These are phyloP conservation scores for Charina bottae DNA, from an alignment of 2,113 vertebrate genomes.

Conservation along the genomic window DNA sequence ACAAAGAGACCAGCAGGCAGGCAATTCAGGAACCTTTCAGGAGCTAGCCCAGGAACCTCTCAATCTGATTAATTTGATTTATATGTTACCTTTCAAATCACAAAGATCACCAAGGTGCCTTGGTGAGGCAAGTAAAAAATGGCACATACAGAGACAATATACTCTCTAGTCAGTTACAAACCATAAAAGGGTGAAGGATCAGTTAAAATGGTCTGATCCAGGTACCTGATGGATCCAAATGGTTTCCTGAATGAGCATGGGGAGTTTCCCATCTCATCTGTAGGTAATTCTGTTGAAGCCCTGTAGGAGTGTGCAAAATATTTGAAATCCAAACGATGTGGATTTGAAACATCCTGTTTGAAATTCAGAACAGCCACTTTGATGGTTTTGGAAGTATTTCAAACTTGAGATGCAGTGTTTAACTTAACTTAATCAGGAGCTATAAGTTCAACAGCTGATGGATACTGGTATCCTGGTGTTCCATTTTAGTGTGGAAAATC, in stretches of 20 bases:
- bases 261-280: background rate
- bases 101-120: no score
- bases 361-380: background rate
- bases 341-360: background rate
- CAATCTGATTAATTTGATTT: no score
- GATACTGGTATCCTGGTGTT: background rate
- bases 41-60: no score
- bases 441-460: background rate
- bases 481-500: background rate
- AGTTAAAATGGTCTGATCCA: background rate
- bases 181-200: background rate
- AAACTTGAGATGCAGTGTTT: background rate
- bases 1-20: no score
- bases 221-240: background rate
- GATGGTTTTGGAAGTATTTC: background rate
- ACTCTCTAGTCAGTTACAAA: background rate
- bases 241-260: background rate
- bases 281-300: background rate
- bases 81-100: no score
- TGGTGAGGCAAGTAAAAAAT: no score
- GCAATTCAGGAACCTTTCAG: no score
- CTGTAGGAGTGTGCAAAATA: background rate
- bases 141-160: no score
- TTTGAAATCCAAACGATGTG: background rate
- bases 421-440: background rate